These are phyloP conservation scores for Lithophane leautieri DNA, from an alignment of 2,888 invertebrate genomes.

Conservation along the genomic window DNA sequence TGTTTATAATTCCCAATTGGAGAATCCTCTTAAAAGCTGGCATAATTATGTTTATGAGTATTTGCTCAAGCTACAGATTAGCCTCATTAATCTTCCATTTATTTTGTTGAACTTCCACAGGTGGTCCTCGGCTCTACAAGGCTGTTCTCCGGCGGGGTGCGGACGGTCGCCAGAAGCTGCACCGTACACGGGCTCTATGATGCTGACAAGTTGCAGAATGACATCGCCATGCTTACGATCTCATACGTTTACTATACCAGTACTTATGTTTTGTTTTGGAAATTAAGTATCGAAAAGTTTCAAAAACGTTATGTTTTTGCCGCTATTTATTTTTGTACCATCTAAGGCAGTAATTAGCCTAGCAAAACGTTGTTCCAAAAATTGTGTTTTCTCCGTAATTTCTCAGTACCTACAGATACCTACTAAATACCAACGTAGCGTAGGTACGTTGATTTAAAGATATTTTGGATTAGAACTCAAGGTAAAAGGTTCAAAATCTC, in stretches of 20 bases:
- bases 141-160: conserved; percentile 67
- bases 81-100: neutral
- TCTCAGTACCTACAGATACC: no score
- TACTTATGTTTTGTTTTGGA: conserved; percentile 36
- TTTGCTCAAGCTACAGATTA: neutral
- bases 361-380: no score
- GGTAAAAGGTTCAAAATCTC: no score
- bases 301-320: no score
- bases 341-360: no score
- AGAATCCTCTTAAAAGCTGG: neutral
- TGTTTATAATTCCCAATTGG: neutral
- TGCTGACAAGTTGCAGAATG: conserved; percentile 55
- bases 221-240: conserved; percentile 69
- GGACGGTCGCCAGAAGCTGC: conserved; percentile 54
- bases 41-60: neutral
- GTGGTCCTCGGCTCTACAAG: conserved; percentile 60
- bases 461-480: no score
- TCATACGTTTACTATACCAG: conserved; percentile 55
- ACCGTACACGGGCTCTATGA: conserved; percentile 63
- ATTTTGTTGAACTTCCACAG: conserved; percentile 14
- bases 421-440: no score
- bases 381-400: no score
- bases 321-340: no score
- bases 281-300: no score
- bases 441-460: no score